These are phyloP conservation scores for Hybognathus amarus DNA, from an alignment of 2,797 vertebrate genomes.

Conservation along the genomic window DNA sequence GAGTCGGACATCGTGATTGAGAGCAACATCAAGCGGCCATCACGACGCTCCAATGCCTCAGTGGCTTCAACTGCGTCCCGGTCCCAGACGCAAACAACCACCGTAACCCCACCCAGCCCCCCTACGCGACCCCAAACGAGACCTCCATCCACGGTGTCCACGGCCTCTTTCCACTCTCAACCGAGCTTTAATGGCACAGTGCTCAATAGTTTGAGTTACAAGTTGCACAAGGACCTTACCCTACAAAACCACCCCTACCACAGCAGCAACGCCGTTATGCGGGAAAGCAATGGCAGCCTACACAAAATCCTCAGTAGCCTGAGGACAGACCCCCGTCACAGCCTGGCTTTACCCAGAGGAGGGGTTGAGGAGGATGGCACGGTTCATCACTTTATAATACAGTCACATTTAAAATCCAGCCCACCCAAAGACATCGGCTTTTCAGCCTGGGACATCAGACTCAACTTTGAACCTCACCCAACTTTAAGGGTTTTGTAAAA, in stretches of 20 bases:
- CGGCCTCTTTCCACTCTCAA: slow-evolving; percentile 80
- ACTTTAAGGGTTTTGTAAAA: slow-evolving; percentile 59
- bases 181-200: slow-evolving; percentile 81
- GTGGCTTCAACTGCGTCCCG: slow-evolving; percentile 72
- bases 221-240: slow-evolving; percentile 88
- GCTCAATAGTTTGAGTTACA: slow-evolving; percentile 83
- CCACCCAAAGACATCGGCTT: slow-evolving; percentile 74
- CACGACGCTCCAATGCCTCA: slow-evolving; percentile 80
- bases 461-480: slow-evolving; percentile 61
- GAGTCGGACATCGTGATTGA: slow-evolving; percentile 96
- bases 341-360: slow-evolving; percentile 91
- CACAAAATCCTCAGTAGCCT: slow-evolving; percentile 94
- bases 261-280: slow-evolving; percentile 79
- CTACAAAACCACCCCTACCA: slow-evolving; percentile 68
- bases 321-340: slow-evolving; percentile 92
- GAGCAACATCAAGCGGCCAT: slow-evolving; percentile 86
- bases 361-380: slow-evolving; percentile 97
- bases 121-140: slow-evolving; percentile 76
- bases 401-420: slow-evolving; percentile 53
- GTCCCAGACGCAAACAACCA: slow-evolving; percentile 25
- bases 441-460: slow-evolving; percentile 62
- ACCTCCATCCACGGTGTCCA: slow-evolving; percentile 77
- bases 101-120: slow-evolving; percentile 48
- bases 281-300: slow-evolving; percentile 90
- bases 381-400: slow-evolving; percentile 92